Base-by-base conservation (phyloP, 1,140 invertebrate species). In the Saccostrea cuccullata region DNA sequence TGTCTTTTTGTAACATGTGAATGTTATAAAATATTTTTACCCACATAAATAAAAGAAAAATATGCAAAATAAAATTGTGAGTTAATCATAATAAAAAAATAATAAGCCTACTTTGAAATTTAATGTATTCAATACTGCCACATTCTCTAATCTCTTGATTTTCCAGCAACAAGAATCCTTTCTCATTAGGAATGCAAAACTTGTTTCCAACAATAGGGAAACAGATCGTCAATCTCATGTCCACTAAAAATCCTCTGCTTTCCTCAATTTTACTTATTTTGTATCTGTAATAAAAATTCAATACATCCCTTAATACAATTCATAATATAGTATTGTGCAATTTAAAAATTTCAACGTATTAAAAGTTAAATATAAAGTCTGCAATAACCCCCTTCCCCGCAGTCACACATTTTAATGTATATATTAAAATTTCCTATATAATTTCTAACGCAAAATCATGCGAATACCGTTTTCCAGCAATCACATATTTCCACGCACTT, bases 151-250 rank as follows among this genome's bases (percentile, higher is more conserved):
- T 86, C 30, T 88, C 56, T 58, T 90, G 87, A 9, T 86, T 70
- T 17, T 89, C 83, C 84, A 92, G 58, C 15, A 92, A 47, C 15
- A 88, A 13, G 15, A 92, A n/a, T 36, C 91, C 90, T 40, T 85
- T 60, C 11, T 89, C 83, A 40, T 87, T 86, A 26, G 92, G 92
- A 17, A 91, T 84, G 88, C 92, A 92, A 64, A 86, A 77, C 11
- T 0, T 20, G 13, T 88, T 30, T 0, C 84, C 91, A 88, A 90
- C 92, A 15, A 92, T 86, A 6, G 89, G 89, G 13, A 92, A 88
- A 83, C 92, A 92, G 17, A 90, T 85, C 5, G 40, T 64, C 1
- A 92, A 23, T n/a, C 86, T 88, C 12, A 92, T 55, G 64, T 90
- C 87, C n/a, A 91, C 26, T 12, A 89, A 85, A 56, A 89, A 89